Evolutionary conservation across 2,797 vertebrate species (phyloP), one percentile per base, ranked within the genome.

Genomic region (Ctenopoma kingsleyae): DNA sequence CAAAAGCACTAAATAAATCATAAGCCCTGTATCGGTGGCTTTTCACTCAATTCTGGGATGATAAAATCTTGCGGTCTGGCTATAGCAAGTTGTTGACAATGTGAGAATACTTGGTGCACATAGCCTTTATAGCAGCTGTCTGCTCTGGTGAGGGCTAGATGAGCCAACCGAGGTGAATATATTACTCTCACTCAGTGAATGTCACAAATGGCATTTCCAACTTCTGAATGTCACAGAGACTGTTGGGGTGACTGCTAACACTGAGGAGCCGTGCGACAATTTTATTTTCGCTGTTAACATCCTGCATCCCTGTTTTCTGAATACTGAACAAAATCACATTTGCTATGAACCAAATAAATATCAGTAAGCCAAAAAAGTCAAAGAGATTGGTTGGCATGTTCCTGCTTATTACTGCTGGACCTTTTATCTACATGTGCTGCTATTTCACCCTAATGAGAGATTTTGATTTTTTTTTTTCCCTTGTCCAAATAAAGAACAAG

Each of bases 151-250:
- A 84, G 84, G 74, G 44, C 82, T 58, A 52, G 82, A 87, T 62
- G 83, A 88, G 85, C 85, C 82, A 62, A 74, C 57, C 35, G 50
- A 83, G 89, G 84, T 83, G 90, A 91, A 90, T 89, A 85, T 59
- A 87, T 90, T 81, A 88, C 77, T 78, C 68, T 76, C 82, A 67
- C 81, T 83, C 88, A 67, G 74, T 82, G 90, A 89, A 90, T 89
- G 90, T 90, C 91, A 85, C 74, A 84, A 86, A 82, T 83, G 83
- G 82, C 89, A 90, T 91, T 88, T 86, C 73, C 67, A 74, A 77
- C 72, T 55, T 78, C 81, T 85, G 91, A 90, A 92, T 91, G 90
- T 91, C 86, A 90, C 74, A 5, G 40, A 54, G 81, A 77, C 82
- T 72, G 81, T 73, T 57, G 81, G 83, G 84, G 60, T 82, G 80